phyloP scores from a whole-genome alignment of 2,888 invertebrate species.

The Tuta absoluta region DNA sequence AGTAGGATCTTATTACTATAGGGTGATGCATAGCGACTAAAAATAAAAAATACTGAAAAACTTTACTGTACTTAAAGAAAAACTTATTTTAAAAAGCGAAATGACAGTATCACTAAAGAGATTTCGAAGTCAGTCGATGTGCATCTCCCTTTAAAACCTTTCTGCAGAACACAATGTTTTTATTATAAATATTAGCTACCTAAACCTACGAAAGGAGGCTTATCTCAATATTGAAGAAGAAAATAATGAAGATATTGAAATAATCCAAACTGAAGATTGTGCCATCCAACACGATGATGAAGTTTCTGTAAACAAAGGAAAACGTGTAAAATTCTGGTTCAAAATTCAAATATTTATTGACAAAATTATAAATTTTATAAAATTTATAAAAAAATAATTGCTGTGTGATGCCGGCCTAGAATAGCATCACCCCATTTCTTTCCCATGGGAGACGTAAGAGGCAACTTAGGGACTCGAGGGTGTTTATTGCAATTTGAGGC shows the following conservation, averaged over 20 bases:
- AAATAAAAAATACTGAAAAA: conserved; percentile 14
- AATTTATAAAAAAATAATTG: too few species aligned
- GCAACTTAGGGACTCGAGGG: too few species aligned
- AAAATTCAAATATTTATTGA: too few species aligned
- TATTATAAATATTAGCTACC: conserved; percentile 31
- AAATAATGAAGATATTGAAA: conserved; percentile 41
- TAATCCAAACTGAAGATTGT: conserved; percentile 36
- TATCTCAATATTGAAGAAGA: conserved; percentile 48
- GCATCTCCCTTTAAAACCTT: conserved; percentile 28
- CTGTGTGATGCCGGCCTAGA: too few species aligned
- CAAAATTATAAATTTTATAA: too few species aligned
- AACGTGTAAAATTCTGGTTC: background rate
- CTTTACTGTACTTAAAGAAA: background rate
- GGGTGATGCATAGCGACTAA: conserved; percentile 35
- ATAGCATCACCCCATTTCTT: too few species aligned
- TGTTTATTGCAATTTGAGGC: too few species aligned
- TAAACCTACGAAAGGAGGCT: conserved; percentile 33
- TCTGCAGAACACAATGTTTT: conserved; percentile 39
- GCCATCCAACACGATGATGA: conserved; percentile 32
- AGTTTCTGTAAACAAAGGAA: conserved; percentile 41
- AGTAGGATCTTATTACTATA: conserved; percentile 37
- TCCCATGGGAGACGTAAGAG: too few species aligned
- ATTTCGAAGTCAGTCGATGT: conserved; percentile 7
- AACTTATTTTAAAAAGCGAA: background rate
- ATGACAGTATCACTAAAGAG: background rate